These are phyloP conservation scores for Clepsis dumicolana DNA, from an alignment of 2,888 invertebrate species.

Conservation along the genomic window DNA sequence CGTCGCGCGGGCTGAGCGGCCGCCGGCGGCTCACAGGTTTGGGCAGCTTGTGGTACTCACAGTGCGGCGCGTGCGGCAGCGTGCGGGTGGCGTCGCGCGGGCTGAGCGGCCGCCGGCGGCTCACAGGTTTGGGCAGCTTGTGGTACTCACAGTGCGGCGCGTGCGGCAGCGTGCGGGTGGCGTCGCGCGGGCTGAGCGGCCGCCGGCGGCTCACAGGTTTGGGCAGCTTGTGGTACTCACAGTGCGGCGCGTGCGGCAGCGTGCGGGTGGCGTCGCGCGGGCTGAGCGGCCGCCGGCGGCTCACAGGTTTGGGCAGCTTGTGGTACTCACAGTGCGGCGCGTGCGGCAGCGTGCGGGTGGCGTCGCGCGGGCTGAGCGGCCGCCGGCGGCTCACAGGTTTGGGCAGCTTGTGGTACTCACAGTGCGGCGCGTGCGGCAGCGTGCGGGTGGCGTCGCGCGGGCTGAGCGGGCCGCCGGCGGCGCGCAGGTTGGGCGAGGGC, in stretches of 20 bases:
- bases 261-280: conserved; percentile 65
- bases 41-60: too few relatives aligned
- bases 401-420: too few relatives aligned
- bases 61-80: conserved; percentile 88
- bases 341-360: conserved; percentile 63
- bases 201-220: background rate
- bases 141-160: too few relatives aligned
- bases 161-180: conserved; percentile 82
- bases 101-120: conserved; percentile 56
- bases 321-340: conserved; percentile 48
- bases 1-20: conserved; percentile 60
- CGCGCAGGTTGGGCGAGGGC: conserved; percentile 86
- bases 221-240: conserved; percentile 24
- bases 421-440: conserved; percentile 57
- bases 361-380: conserved; percentile 62
- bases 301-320: too few relatives aligned
- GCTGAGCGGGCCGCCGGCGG: conserved; percentile 56
- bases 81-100: conserved; percentile 68
- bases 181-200: conserved; percentile 62
- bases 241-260: conserved; percentile 55
- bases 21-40: conserved; percentile 75
- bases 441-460: conserved; percentile 65
- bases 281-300: conserved; percentile 50
- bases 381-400: background rate
- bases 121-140: conserved; percentile 85